Conservation (phyloP, 2,888 invertebrate species). For the Cryptocephalus moraei region DNA sequence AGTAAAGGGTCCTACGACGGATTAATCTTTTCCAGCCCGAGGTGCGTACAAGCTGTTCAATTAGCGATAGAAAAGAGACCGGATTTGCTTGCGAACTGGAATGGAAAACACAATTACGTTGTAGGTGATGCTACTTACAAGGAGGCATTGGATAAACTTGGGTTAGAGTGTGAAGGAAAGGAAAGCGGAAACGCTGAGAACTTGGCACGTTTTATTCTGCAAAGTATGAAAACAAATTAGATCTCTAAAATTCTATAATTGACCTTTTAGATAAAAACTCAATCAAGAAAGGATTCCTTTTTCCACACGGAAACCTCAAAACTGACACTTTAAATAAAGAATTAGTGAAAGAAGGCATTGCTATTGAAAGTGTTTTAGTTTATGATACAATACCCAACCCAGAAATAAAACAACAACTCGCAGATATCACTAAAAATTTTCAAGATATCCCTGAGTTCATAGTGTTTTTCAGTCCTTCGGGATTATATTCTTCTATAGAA, state of each 20-base stretch:
- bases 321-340: slow-evolving; percentile 41
- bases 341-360: slow-evolving; percentile 35
- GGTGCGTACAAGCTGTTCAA: slow-evolving; percentile 43
- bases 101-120: slow-evolving; percentile 22
- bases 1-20: slow-evolving; percentile 40
- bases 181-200: slow-evolving; percentile 45
- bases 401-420: slow-evolving; percentile 37
- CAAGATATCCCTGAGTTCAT: slow-evolving; percentile 39
- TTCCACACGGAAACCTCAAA: slow-evolving; percentile 48
- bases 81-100: slow-evolving; percentile 16
- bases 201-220: slow-evolving; percentile 41
- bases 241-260: neutral
- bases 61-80: slow-evolving; percentile 30
- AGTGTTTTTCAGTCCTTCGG: slow-evolving; percentile 51
- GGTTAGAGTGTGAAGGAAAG: slow-evolving; percentile 41
- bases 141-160: slow-evolving; percentile 36
- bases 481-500: slow-evolving; percentile 40
- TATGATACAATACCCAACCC: slow-evolving; percentile 45
- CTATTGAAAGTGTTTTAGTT: slow-evolving; percentile 41
- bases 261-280: slow-evolving; percentile 29
- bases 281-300: slow-evolving; percentile 38
- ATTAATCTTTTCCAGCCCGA: slow-evolving; percentile 46
- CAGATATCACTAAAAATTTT: slow-evolving; percentile 30
- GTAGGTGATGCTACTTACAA: slow-evolving; percentile 47
- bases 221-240: slow-evolving; percentile 21